phyloP scores from a whole-genome alignment of 1,140 invertebrate genomes.

The Trypoxylus dichotomus region DNA sequence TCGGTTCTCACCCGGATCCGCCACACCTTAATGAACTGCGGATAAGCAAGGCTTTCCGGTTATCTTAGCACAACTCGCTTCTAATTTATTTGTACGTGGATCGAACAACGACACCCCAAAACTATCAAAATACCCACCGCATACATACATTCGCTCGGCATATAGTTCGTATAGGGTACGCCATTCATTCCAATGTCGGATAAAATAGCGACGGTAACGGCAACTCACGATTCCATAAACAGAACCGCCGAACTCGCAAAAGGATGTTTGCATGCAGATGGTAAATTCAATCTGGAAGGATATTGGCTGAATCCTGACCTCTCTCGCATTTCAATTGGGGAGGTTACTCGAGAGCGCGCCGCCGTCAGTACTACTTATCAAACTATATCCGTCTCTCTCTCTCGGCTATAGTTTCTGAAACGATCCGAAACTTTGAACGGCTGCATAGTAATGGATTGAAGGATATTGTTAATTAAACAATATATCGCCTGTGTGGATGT shows the following conservation, averaged over 20 bases:
- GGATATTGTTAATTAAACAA: constrained; percentile 30
- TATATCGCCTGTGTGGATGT: neutral
- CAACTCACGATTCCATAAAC: neutral
- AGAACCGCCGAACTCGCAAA: constrained; percentile 2
- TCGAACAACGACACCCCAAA: too few species aligned
- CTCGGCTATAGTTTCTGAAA: neutral
- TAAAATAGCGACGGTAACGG: neutral
- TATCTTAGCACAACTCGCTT: too few species aligned
- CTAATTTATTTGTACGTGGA: too few species aligned
- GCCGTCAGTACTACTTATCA: constrained; percentile 6
- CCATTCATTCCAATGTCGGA: too few species aligned
- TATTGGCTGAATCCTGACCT: constrained; percentile 27
- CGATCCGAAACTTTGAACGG: constrained; percentile 3
- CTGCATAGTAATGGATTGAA: constrained; percentile 30
- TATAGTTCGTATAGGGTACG: too few species aligned
- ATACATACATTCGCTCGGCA: too few species aligned
- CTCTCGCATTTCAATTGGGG: constrained; percentile 26
- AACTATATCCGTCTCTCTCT: neutral
- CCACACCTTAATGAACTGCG: constrained; percentile 2
- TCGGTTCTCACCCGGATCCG: neutral
- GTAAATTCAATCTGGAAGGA: constrained; percentile 28
- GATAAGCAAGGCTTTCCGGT: neutral
- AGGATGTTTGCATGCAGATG: constrained; percentile 27
- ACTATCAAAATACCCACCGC: neutral
- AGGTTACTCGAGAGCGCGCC: neutral